Evolutionary conservation across 1,140 invertebrate species (phyloP), one percentile per base, ranked within the genome.

Genomic region (Drosophila saltans): DNA sequence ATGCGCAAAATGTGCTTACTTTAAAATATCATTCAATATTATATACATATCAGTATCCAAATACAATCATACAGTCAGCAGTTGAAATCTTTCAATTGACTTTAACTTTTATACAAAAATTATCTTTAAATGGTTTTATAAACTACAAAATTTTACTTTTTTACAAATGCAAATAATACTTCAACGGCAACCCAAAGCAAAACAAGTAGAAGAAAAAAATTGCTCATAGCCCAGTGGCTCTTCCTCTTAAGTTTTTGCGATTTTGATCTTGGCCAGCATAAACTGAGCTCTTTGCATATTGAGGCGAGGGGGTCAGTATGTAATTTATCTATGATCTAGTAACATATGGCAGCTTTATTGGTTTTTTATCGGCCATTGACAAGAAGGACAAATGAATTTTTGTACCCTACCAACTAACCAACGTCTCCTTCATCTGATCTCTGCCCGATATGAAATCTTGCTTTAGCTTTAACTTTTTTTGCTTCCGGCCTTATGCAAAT

Each of bases 331-430:
- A 28, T 55, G 63, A 62, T 61, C 57, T 66, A 33, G 36, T 52
- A 40, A 26, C 60, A 41, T 89, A 80, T 89, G 84, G 85, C 84
- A 90, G 85, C 84, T 89, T 89, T 89, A 89, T 89, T 90, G 84
- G 85, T 76, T 91, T 91, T 91, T 91, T 91, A 91, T 91, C 80
- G 90, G 78, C 86, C 85, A 89, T 90, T 90, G 85, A 90, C 86
- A 81, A 52, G 85, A 90, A 90, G 85, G 85, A 90, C 84, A 90
- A 90, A 86, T 79, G 65, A 90, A 90, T 80, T 90, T 90, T 52
- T 75, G 1, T 36, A 36, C 62, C 60, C n/a, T 43, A 43, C n/a
- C 41, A 5, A 5, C 45, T 8, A 16, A n/a, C 26, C 8, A 1
- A 1, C 28, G 57, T 56, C 58, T 43, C 71, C 72, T 69, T 64